Evolutionary conservation across 2,888 invertebrate species (phyloP).

Genomic region (Drosophila flavopinicola): DNA sequence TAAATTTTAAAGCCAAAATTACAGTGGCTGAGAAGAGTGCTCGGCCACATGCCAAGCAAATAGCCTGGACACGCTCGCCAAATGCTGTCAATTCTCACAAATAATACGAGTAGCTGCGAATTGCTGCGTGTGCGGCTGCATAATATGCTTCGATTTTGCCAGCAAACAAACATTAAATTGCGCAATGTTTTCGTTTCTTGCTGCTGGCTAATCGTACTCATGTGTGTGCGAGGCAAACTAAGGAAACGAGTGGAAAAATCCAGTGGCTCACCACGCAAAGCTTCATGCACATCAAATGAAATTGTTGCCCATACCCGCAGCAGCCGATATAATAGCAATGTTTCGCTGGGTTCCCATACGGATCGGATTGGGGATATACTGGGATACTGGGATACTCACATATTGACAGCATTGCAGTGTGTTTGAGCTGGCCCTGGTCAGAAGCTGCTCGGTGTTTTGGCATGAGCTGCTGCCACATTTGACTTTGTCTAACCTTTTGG

Average conservation of each 20-base stretch:
- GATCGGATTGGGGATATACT: constrained; percentile 9
- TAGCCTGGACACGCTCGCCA: constrained; percentile 6
- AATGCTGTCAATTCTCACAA: constrained; percentile 26
- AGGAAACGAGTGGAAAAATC: constrained; percentile 12
- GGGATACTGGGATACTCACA: constrained; percentile 16
- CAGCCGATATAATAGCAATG: constrained; percentile 3
- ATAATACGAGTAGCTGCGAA: constrained; percentile 32
- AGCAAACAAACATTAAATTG: constrained; percentile 62
- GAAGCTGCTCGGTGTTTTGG: constrained; percentile 23
- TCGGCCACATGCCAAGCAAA: constrained; percentile 18
- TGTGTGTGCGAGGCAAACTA: neutral
- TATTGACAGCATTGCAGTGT: constrained; percentile 47
- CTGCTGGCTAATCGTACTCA: constrained; percentile 34
- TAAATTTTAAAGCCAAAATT: constrained; percentile 40
- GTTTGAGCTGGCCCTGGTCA: constrained; percentile 40
- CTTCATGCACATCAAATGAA: constrained; percentile 42
- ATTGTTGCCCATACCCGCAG: constrained; percentile 29
- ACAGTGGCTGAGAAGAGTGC: neutral
- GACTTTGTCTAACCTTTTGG: constrained; percentile 62
- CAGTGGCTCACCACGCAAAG: constrained; percentile 13
- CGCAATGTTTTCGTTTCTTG: constrained; percentile 53
- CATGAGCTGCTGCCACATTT: constrained; percentile 48
- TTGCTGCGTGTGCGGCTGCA: constrained; percentile 66
- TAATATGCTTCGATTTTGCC: constrained; percentile 66
- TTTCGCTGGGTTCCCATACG: neutral